These are phyloP conservation scores for Apostichopus japonicus DNA, from an alignment of 35 echinoderm and acorn worm species.

Conservation along the genomic window DNA sequence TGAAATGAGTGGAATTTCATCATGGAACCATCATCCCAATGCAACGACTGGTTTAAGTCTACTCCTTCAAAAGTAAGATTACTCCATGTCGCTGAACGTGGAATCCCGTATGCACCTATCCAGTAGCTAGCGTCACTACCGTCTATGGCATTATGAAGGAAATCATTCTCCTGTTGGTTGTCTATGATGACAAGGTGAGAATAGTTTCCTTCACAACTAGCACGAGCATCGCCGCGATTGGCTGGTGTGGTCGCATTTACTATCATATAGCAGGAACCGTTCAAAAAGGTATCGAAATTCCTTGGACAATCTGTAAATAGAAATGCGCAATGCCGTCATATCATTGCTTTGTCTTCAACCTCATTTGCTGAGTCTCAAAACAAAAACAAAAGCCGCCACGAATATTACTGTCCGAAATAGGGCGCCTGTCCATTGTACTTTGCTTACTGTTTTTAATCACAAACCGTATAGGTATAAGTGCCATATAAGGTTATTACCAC, in stretches of 20 bases:
- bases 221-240: neutral
- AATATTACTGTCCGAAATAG: no score
- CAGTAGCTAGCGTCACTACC: neutral
- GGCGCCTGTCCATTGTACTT: no score
- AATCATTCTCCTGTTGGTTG: neutral
- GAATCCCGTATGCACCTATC: neutral
- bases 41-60: neutral
- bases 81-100: neutral
- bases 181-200: neutral
- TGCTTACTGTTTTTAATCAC: no score
- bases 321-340: no score
- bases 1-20: neutral
- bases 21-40: neutral
- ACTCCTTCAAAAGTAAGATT: neutral
- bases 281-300: neutral
- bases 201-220: neutral
- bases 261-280: neutral
- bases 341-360: no score
- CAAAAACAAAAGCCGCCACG: no score
- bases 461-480: no score
- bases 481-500: no score
- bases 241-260: neutral
- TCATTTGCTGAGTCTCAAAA: no score
- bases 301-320: neutral
- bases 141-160: neutral